Base-by-base conservation (phyloP, 2,888 invertebrate species). In the Catocala nupta region DNA sequence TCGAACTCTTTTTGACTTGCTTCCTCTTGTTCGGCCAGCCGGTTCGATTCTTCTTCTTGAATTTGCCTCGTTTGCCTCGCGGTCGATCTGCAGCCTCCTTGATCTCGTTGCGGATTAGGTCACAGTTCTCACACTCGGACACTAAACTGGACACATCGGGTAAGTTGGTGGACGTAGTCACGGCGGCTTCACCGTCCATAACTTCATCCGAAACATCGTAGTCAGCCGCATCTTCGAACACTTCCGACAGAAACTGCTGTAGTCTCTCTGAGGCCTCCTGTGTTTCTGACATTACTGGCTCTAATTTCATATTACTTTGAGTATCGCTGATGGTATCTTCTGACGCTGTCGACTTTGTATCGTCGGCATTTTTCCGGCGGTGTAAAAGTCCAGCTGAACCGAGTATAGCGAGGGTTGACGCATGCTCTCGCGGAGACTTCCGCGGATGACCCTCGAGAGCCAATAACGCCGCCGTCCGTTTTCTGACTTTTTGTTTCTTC, bases 381-480 rank as follows among this genome's bases (percentile, higher is more conserved):
- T 96, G 95, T 8, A 96, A 90, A 25, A 96, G 87, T 58, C 96
- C 96, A 47, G 91, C 91, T 0, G 93, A 91, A 9, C 96, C 96
- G 4, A 98, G 95, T 62, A 98, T 97, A 0, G 98, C 98, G 64
- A 98, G 88, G 0, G 98, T 98, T 0, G 98, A 98, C 0, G 98
- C 98, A 83, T 98, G 98, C 84, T 98, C 98, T 25, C 98, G 93
- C 0, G 98, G 98, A 0, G 97, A 98, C 83, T 98, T 98, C 47
- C 98, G 92, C 0, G 98, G 97, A 66, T 96, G 96, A 39, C 92
- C 92, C 52, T 95, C 95, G 5, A 90, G 69, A 0, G 92, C 90
- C 33, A 89, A 63, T 1, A 90, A 56, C 53, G 86, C 84, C 0
- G 89, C 86, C 0, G 90, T 86, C 1, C 90, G 85, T 64, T 90